Percentiles rank a stretch among this genome's conserved stretches.
These are phyloP conservation scores for Frankliniella fusca DNA, from an alignment of 2,888 invertebrate genomes.

Conservation along the genomic window DNA sequence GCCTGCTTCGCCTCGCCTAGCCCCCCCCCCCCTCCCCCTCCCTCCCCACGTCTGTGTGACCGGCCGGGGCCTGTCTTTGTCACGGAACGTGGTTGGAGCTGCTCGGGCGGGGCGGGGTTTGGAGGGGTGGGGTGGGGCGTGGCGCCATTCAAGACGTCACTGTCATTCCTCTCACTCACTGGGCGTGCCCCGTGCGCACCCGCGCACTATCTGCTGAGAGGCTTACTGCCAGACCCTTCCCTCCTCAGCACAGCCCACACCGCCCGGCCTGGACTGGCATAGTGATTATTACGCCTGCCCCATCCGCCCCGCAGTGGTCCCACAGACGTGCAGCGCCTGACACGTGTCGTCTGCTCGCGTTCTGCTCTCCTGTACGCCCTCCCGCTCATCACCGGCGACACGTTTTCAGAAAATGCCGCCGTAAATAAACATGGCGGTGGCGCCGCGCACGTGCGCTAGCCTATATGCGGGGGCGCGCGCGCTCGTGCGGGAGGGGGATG, in stretches of 20 bases:
- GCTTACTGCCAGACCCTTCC: not conserved
- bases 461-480: not conserved
- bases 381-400: not conserved
- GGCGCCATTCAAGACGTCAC: not conserved
- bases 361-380: too few relatives aligned
- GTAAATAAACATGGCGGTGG: not conserved
- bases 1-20: not conserved
- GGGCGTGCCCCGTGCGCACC: too few relatives aligned
- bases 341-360: too few relatives aligned
- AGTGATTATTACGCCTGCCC: not conserved
- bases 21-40: not conserved
- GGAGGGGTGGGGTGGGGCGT: not conserved
- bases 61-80: not conserved
- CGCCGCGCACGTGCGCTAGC: not conserved
- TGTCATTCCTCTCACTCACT: too few relatives aligned
- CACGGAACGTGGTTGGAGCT: not conserved
- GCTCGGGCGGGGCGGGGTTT: too few relatives aligned
- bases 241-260: not conserved
- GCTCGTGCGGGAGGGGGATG: not conserved
- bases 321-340: not conserved
- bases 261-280: not conserved
- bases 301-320: not conserved
- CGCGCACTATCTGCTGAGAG: not conserved
- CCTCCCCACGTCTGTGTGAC: not conserved
- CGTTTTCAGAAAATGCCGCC: not conserved